phyloP scores from a whole-genome alignment of 2,797 vertebrate species.

The Sebastes wilsoni region DNA sequence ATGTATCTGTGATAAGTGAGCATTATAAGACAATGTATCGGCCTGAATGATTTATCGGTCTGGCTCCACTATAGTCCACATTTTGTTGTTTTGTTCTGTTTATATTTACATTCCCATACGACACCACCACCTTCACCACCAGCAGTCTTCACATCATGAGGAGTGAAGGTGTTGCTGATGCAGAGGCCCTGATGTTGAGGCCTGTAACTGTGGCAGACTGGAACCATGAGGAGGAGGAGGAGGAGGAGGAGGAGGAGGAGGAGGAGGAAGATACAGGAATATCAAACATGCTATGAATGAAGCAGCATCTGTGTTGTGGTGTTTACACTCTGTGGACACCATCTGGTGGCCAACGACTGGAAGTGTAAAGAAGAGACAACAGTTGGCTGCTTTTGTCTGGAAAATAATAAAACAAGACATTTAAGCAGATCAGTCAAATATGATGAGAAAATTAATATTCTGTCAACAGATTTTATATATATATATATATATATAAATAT shows the following conservation, averaged over 20 bases:
- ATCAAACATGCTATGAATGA: neutral
- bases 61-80: neutral
- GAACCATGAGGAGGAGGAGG: neutral
- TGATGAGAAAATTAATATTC: neutral
- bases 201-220: neutral
- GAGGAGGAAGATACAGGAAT: neutral
- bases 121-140: neutral
- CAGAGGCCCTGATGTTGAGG: neutral
- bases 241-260: neutral
- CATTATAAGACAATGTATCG: neutral
- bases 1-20: neutral
- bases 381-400: neutral
- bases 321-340: conserved; percentile 17
- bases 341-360: conserved; percentile 35
- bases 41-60: neutral
- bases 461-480: neutral
- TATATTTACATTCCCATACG: neutral
- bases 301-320: neutral
- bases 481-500: too few species aligned
- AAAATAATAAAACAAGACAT: neutral
- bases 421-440: neutral
- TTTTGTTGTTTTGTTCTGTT: neutral
- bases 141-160: neutral
- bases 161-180: neutral
- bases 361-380: neutral